Evolutionary conservation across 2,113 vertebrate genomes (phyloP).

Genomic region (Puntigrus tetrazona): DNA sequence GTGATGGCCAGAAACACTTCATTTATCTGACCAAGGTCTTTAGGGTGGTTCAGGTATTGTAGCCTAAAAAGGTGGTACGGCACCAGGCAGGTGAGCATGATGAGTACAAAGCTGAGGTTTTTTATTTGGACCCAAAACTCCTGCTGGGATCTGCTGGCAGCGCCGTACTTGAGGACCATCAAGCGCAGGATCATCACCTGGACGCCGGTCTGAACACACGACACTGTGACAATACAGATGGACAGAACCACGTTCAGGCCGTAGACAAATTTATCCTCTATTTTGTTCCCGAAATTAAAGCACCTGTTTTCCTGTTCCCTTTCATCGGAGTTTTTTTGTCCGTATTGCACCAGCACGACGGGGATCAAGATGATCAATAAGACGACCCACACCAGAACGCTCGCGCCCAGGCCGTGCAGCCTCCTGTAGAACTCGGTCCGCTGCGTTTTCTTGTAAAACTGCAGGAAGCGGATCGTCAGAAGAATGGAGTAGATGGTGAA

Average conservation of each 20-base stretch:
- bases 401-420: slow-evolving; percentile 75
- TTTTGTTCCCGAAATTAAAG: slow-evolving; percentile 78
- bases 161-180: slow-evolving; percentile 67
- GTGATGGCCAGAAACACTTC: slow-evolving; percentile 87
- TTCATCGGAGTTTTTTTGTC: too few relatives aligned
- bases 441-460: slow-evolving; percentile 77
- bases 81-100: slow-evolving; percentile 84
- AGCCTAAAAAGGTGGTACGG: slow-evolving; percentile 86
- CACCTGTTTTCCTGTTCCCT: slow-evolving; percentile 54
- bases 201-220: slow-evolving; percentile 68
- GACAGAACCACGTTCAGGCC: slow-evolving; percentile 78
- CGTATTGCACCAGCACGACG: slow-evolving; percentile 70
- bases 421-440: slow-evolving; percentile 77
- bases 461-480: slow-evolving; percentile 77
- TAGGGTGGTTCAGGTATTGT: slow-evolving; percentile 64
- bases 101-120: slow-evolving; percentile 82
- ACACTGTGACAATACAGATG: slow-evolving; percentile 59
- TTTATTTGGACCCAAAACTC: slow-evolving; percentile 88
- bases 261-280: not conserved
- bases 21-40: slow-evolving; percentile 61
- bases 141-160: slow-evolving; percentile 75
- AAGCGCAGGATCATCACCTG: slow-evolving; percentile 75
- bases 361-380: slow-evolving; percentile 71
- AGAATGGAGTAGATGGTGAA: slow-evolving; percentile 86
- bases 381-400: slow-evolving; percentile 75